Base-by-base conservation (phyloP, 2,888 invertebrate genomes). In the Zaprionus bogoriensis region DNA sequence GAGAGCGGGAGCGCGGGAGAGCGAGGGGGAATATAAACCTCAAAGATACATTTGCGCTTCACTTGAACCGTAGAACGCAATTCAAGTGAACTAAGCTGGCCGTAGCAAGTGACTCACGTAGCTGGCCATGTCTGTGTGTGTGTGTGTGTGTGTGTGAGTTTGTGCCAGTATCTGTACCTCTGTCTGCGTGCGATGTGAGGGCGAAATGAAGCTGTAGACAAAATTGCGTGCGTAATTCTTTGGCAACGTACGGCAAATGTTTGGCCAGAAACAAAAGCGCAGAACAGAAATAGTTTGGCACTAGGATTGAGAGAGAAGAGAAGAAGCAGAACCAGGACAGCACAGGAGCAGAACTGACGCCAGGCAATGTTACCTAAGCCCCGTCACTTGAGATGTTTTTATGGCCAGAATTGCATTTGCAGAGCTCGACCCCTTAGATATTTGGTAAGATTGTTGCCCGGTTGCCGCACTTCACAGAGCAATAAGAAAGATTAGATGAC, bases 41-140 rank as follows among this genome's bases (percentile, higher is more conserved):
- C 84, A 82, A 84, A 86, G 82, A 87, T 86, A 82, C 81, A 84
- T 86, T 86, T 82, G 76, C 76, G 81, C 82, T 87, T 84, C 81
- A 87, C 84, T 82, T 83, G 81, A 86, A 86, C 65, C 74, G 67
- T 76, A 77, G 72, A 72, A 72, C 72, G 67, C 82, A 80, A 77
- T 77, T 77, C 72, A 67, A 83, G 80, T 75, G 68, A 80, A 83
- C 80, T 80, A 83, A 80, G 80, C 81, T 77, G 72, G 72, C 62
- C 75, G 44, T 20, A 72, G 66, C 69, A 73, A 69, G 72, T 73
- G 73, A 65, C 61, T 73, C 68, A 73, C 64, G 57, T 54, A 48
- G 53, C 48, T 52, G 32, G 58, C 41, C 22, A 17, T 44, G 30
- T 53, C 20, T 36, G 38, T 45, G 19, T 57, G 36, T 17, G n/a